Evolutionary conservation across 2,888 invertebrate species (phyloP).

Genomic region (Automeris io): DNA sequence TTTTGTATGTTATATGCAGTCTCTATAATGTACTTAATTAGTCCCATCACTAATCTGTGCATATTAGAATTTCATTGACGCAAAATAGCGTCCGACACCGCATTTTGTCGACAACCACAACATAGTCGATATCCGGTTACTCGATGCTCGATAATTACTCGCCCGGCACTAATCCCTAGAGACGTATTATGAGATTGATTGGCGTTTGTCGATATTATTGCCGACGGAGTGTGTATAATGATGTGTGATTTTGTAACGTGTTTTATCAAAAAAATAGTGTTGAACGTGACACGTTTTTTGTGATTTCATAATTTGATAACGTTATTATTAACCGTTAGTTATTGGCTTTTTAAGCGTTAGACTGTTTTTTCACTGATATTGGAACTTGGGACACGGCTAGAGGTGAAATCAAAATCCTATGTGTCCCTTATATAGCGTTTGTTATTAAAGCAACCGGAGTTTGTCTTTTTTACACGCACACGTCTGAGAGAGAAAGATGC

Average conservation of each 20-base stretch:
- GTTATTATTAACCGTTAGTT: neutral
- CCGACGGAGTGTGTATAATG: conserved; percentile 39
- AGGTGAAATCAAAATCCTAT: too few relatives aligned
- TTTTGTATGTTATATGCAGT: too few relatives aligned
- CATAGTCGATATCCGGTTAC: conserved; percentile 37
- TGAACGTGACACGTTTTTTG: conserved; percentile 10
- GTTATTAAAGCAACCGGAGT: too few relatives aligned
- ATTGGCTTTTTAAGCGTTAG: too few relatives aligned
- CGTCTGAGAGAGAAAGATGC: too few relatives aligned
- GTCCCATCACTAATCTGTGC: too few relatives aligned
- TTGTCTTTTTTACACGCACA: too few relatives aligned
- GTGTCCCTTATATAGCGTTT: too few relatives aligned
- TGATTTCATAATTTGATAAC: conserved; percentile 3
- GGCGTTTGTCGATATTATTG: conserved; percentile 44
- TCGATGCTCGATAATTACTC: conserved; percentile 48
- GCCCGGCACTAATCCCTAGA: conserved; percentile 53
- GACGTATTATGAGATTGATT: conserved; percentile 64
- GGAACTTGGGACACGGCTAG: too few relatives aligned
- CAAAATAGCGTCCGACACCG: conserved; percentile 43
- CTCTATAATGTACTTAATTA: too few relatives aligned
- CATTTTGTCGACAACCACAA: conserved; percentile 61
- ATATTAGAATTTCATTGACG: conserved; percentile 10
- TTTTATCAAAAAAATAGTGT: conserved; percentile 8
- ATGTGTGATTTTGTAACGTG: conserved; percentile 37
- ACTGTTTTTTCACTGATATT: too few relatives aligned